Evolutionary conservation across 2,797 vertebrate genomes (phyloP).

Genomic region (Cyprinodon diabolis): DNA sequence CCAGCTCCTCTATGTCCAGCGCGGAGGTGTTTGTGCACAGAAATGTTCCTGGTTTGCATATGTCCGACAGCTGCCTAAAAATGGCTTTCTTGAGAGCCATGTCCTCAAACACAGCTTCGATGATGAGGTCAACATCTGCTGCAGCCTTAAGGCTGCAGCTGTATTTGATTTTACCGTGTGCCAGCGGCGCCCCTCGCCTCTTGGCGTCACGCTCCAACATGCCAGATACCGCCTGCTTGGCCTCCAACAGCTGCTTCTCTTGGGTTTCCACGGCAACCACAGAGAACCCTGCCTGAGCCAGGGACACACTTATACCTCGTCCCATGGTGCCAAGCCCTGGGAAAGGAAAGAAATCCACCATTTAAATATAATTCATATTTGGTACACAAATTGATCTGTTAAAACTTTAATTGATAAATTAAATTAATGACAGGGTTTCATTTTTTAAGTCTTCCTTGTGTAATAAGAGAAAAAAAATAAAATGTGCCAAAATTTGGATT

Average conservation of each 20-base stretch:
- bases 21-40: conserved; percentile 91
- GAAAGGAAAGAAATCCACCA: conserved; percentile 38
- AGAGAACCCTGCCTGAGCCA: conserved; percentile 84
- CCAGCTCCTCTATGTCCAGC: conserved; percentile 87
- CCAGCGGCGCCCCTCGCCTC: conserved; percentile 68
- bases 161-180: conserved; percentile 73
- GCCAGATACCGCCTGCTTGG: conserved; percentile 77
- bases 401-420: background rate
- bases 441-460: background rate
- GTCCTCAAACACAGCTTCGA: conserved; percentile 95
- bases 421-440: background rate
- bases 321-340: conserved; percentile 96
- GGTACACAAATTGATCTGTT: background rate
- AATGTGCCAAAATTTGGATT: background rate
- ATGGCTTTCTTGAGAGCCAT: conserved; percentile 87
- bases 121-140: conserved; percentile 84
- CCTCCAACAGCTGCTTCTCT: conserved; percentile 79
- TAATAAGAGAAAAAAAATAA: background rate
- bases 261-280: conserved; percentile 90
- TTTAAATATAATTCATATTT: conserved; percentile 5
- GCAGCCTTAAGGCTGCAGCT: conserved; percentile 74
- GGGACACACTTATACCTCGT: conserved; percentile 85
- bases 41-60: conserved; percentile 84
- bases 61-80: conserved; percentile 83
- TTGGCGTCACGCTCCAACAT: conserved; percentile 82